A percentile compares a stretch with the other conserved stretches of the same genome.
Conservation (phyloP, 2,797 vertebrate genomes). For the Argentina silus region DNA sequence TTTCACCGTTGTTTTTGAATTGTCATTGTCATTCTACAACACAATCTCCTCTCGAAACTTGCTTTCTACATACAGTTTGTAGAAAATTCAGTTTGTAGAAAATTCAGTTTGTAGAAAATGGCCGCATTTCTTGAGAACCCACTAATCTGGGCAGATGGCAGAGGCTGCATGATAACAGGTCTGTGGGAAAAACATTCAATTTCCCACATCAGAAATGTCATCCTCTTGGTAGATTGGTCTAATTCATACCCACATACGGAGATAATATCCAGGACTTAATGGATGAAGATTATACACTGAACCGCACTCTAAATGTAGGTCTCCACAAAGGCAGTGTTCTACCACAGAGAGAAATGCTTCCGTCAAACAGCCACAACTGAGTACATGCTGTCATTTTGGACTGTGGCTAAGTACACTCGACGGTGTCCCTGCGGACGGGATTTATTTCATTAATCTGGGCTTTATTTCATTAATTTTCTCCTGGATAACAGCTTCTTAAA, state of each 20-base stretch:
- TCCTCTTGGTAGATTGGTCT: neutral
- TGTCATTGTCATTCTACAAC: neutral
- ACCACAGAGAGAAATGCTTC: conserved; percentile 8
- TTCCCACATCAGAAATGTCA: neutral
- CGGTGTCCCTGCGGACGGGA: conserved; percentile 4
- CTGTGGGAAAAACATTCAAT: neutral
- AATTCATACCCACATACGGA: conserved; percentile 27
- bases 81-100: neutral
- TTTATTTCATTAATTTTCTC: conserved; percentile 6
- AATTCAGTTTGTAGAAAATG: neutral
- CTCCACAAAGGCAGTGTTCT: conserved; percentile 1
- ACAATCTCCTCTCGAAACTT: neutral
- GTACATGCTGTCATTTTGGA: conserved; percentile 15
- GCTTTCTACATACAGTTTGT: neutral
- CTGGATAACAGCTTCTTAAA: conserved; percentile 12
- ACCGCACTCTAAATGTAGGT: conserved; percentile 1
- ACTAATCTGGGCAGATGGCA: neutral
- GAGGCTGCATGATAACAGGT: neutral
- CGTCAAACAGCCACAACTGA: conserved; percentile 5
- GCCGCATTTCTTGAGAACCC: neutral
- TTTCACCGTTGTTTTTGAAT: neutral
- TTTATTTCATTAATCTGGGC: conserved; percentile 11
- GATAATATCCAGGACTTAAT: conserved; percentile 23
- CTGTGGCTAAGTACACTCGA: conserved; percentile 22
- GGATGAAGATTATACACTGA: conserved; percentile 22